These are phyloP conservation scores for Bicyclus anynana DNA, from an alignment of 1,140 invertebrate species.

Conservation along the genomic window DNA sequence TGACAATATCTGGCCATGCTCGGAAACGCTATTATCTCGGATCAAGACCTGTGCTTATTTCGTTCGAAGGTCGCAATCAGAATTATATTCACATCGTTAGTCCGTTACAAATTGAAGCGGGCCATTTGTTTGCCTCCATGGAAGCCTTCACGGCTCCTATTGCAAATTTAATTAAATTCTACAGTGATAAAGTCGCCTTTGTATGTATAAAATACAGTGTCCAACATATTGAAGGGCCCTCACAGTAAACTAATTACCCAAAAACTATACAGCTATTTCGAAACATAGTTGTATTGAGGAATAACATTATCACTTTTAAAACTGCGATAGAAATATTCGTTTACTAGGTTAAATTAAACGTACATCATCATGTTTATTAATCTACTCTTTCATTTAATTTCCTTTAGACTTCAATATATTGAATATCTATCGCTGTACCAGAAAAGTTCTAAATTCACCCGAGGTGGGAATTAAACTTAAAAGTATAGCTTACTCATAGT, in stretches of 20 bases:
- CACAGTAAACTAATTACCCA: neutral
- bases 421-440: too few species aligned
- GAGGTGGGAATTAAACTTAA: too few species aligned
- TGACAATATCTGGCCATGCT: neutral
- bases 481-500: too few species aligned
- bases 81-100: conserved; percentile 3
- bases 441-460: too few species aligned
- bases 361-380: too few species aligned
- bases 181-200: neutral
- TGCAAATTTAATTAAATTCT: conserved; percentile 2
- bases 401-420: too few species aligned
- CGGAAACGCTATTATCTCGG: neutral
- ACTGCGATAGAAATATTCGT: too few species aligned
- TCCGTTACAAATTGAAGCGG: neutral
- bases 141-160: neutral
- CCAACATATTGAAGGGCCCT: neutral
- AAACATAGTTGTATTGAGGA: too few species aligned
- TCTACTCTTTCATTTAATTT: too few species aligned
- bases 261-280: neutral
- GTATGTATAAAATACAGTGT: neutral
- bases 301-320: too few species aligned
- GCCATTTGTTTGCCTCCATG: neutral
- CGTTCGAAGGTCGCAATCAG: neutral
- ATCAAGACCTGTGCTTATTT: neutral
- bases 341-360: too few species aligned